Conservation (phyloP, 2,113 vertebrate genomes). For the Oreocharis arfaki region DNA sequence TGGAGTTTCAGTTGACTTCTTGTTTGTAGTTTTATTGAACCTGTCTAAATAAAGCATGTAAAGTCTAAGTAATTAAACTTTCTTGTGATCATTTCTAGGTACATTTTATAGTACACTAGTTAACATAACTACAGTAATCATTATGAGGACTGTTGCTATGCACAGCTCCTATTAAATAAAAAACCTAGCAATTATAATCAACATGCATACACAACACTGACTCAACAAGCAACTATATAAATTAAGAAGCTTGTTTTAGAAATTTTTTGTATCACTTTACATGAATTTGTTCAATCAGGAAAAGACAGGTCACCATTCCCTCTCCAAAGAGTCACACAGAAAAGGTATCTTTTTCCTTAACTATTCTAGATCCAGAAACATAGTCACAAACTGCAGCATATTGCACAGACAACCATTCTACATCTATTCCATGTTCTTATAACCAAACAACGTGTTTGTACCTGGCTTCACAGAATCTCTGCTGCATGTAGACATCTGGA, state of each 20-base stretch:
- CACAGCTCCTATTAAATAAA: background rate
- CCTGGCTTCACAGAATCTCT: conserved; percentile 55
- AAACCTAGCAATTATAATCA: background rate
- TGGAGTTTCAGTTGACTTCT: conserved; percentile 41
- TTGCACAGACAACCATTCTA: background rate
- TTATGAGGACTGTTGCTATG: background rate
- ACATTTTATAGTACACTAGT: background rate
- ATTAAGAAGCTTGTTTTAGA: background rate
- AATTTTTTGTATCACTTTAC: background rate
- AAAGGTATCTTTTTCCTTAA: background rate
- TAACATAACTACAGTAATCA: background rate
- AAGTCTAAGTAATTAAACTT: background rate
- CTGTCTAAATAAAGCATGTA: conserved; percentile 49
- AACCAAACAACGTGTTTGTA: background rate
- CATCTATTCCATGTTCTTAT: background rate
- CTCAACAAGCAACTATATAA: background rate
- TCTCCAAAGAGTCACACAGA: background rate
- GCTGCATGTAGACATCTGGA: background rate
- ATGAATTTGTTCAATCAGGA: background rate
- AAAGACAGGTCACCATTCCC: background rate
- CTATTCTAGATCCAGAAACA: background rate
- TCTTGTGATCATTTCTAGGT: background rate
- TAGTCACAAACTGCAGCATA: background rate
- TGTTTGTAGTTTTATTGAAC: conserved; percentile 44
- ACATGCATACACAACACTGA: background rate